Evolutionary conservation across 2,888 invertebrate species (phyloP), one percentile per base, ranked within the genome.

Genomic region (Tineola bisselliella): DNA sequence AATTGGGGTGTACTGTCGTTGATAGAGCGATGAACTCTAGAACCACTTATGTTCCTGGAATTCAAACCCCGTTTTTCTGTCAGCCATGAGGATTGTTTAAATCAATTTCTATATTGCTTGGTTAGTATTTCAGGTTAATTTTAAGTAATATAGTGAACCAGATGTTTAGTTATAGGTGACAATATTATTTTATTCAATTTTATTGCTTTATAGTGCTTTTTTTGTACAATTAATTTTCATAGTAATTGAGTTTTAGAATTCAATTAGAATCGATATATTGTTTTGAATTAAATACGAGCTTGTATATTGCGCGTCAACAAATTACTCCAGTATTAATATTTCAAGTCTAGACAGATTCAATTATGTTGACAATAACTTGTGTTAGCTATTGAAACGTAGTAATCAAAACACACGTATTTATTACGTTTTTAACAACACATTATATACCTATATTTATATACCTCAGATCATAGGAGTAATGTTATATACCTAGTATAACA

Each of bases 31-130:
- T 54, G 54, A 54, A 54, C 54, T 54, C 12, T 48, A 48, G 48
- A 48, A 48, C 54, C 54, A 6, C 11, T 25, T 86, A 77, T 68
- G 74, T 73, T 74, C 75, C 76, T 75, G 70, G 70, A 76, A 78
- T 75, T 73, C 75, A 78, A 73, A 73, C 69, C 66, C 69, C 67
- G 67, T 73, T 25, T 2, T 25, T 72, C 69, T 65, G 15, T 6
- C 48, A 17, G 48, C 15, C 48, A 48, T 13, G 48, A 48, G 15
- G 13, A 48, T 48, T 48, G 38, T 38, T 38, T 38, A 2, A 38
- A 10, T 38, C 10, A 6, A 38, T 12, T 25, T 25, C 4, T 25
- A 4, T 25, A 25, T 4, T 25, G 25, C 25, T 25, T n/a, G n/a
- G 25, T 25, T 25, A n/a, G n/a, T n/a, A n/a, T n/a, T n/a, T n/a